phyloP scores from a whole-genome alignment of 37 sponge, comb jelly and placozoan species.

The Spongia lamella region DNA sequence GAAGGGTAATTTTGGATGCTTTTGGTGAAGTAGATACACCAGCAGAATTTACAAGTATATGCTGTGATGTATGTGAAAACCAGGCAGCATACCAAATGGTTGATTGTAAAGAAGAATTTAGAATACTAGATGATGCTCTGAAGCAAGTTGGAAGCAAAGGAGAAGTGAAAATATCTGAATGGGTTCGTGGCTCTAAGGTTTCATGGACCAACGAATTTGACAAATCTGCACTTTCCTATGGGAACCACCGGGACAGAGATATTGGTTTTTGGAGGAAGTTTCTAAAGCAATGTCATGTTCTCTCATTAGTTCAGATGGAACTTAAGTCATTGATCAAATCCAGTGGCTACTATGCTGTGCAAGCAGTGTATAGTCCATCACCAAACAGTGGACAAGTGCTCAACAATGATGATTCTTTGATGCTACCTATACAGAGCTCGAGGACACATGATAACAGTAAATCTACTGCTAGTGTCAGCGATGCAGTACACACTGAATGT shows the following conservation, averaged over 20 bases:
- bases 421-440: too few relatives aligned
- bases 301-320: too few relatives aligned
- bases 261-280: too few relatives aligned
- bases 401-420: too few relatives aligned
- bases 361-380: slow-evolving; percentile 13
- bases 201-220: slow-evolving; percentile 14
- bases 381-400: too few relatives aligned
- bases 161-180: slow-evolving; percentile 26
- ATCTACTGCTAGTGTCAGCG: too few relatives aligned
- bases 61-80: slow-evolving; percentile 17
- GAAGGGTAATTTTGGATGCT: slow-evolving; percentile 6
- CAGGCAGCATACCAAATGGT: background rate
- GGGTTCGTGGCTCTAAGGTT: slow-evolving; percentile 15
- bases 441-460: too few relatives aligned
- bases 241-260: too few relatives aligned
- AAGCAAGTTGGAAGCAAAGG: slow-evolving; percentile 21
- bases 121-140: slow-evolving; percentile 8
- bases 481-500: too few relatives aligned
- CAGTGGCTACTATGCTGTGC: slow-evolving; percentile 20
- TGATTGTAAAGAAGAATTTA: background rate
- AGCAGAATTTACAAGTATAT: background rate
- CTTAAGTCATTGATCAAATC: too few relatives aligned
- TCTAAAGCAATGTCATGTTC: too few relatives aligned
- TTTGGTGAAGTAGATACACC: background rate
- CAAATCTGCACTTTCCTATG: slow-evolving; percentile 11